Percentiles rank a stretch among this genome's conserved stretches.
Conservation (phyloP, 2,888 invertebrate species). For the Drosophila rubida region DNA sequence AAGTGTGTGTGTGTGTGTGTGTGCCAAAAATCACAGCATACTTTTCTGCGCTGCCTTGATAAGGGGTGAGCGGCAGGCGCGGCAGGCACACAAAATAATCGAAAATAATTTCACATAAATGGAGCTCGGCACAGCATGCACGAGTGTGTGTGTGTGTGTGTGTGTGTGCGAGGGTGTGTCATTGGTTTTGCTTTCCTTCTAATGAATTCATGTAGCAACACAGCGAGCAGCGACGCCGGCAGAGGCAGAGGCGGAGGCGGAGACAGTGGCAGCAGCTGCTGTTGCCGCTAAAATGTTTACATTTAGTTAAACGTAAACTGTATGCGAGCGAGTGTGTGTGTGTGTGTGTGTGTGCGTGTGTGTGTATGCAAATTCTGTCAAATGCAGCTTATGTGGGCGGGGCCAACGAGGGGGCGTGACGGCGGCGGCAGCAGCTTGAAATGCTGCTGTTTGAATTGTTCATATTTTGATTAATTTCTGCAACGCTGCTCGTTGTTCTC, state of each 20-base stretch:
- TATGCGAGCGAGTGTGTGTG: background rate
- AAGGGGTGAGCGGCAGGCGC: background rate
- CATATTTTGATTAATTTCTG: constrained; percentile 73
- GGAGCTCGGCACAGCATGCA: constrained; percentile 19
- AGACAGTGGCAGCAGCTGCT: constrained; percentile 17
- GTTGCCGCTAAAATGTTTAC: constrained; percentile 65
- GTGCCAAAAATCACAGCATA: constrained; percentile 51
- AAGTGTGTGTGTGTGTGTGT: constrained; percentile 24
- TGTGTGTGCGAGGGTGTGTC: constrained; percentile 19
- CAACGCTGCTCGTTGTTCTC: constrained; percentile 27
- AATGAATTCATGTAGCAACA: constrained; percentile 50
- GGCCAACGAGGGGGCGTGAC: constrained; percentile 1
- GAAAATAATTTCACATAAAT: constrained; percentile 65
- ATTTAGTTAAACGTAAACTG: constrained; percentile 64
- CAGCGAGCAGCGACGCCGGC: constrained; percentile 23
- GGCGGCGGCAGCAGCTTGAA: constrained; percentile 12
- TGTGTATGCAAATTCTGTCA: constrained; percentile 51
- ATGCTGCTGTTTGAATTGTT: constrained; percentile 64
- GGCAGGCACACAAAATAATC: constrained; percentile 44
- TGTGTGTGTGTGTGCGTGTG: constrained; percentile 20
- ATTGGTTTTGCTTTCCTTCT: constrained; percentile 27
- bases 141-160: constrained; percentile 14
- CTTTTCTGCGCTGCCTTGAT: constrained; percentile 20
- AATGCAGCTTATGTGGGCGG: constrained; percentile 51
- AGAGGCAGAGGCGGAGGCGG: constrained; percentile 6